Base-by-base conservation (phyloP, 2,888 invertebrate genomes). In the Tetragonula carbonaria region DNA sequence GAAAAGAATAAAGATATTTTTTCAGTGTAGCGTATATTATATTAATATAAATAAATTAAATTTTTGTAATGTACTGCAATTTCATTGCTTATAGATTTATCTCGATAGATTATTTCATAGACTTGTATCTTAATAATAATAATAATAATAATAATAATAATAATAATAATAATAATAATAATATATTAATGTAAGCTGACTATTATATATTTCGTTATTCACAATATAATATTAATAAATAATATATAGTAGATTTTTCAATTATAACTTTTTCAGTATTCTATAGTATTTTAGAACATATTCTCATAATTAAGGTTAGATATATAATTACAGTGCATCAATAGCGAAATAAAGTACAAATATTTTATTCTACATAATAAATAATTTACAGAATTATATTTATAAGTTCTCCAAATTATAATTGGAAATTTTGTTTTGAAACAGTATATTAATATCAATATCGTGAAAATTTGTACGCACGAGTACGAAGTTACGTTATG, bases 1-100 rank as follows among this genome's bases (percentile, higher is more conserved):
- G 81, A 38, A 88, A 88, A 66, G 51, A 53, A 67, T 63, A 78
- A 85, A 21, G 28, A 65, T n/a, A 65, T 65, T n/a, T 50, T 28
- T 63, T 74, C 3, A 45, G 2, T 53, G 65, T 28, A 53, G 51
- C n/a, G 50, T n/a, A 53, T 5, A 6, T 14, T 38, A 51, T 13
- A 70, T 0, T n/a, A 23, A 23, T 6, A 66, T 28, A 45, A 66
- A 66, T 66, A 66, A 38, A 70, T 70, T 68, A 68, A 68, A 28
- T 18, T 28, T 18, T 28, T 4, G 21, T n/a, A 38, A 18, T 8
- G 14, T 16, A 28, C 23, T 51, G 3, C 18, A 67, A 23, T 68
- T 18, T 59, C 51, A 38, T 68, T 51, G n/a, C 5, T 4, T 57
- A 5, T 57, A 57, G n/a, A n/a, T n/a, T n/a, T 45, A 45, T 45